Evolutionary conservation across 2,797 vertebrate genomes (phyloP).

Genomic region (Leptatherina wallacei): DNA sequence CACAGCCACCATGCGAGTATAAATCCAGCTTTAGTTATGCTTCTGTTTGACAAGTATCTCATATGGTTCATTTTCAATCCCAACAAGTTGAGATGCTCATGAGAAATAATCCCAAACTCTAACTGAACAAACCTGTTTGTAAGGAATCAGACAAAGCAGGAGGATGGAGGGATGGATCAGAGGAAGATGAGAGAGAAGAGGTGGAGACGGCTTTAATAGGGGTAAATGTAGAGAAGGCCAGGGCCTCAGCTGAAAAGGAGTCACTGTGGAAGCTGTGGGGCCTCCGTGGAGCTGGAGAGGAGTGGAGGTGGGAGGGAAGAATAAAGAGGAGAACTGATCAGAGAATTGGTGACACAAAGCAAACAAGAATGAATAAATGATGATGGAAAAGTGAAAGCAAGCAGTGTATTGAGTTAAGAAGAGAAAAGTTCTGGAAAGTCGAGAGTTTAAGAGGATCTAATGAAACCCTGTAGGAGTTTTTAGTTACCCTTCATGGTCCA

Average conservation of each 20-base stretch:
- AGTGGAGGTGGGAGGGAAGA: slow-evolving; percentile 14
- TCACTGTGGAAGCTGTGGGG: slow-evolving; percentile 70
- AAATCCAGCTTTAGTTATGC: too few relatives aligned
- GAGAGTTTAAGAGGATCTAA: too few relatives aligned
- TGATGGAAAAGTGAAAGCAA: too few relatives aligned
- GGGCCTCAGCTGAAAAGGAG: slow-evolving; percentile 39
- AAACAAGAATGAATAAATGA: too few relatives aligned
- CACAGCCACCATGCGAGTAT: too few relatives aligned
- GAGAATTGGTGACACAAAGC: too few relatives aligned
- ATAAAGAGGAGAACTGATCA: neutral
- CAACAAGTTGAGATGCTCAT: neutral
- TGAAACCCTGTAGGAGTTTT: too few relatives aligned
- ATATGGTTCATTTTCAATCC: neutral
- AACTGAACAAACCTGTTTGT: slow-evolving; percentile 58
- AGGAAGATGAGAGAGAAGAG: slow-evolving; percentile 43
- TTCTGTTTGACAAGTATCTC: too few relatives aligned
- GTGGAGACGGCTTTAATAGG: slow-evolving; percentile 49
- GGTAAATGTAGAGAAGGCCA: slow-evolving; percentile 35
- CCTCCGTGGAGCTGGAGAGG: slow-evolving; percentile 51
- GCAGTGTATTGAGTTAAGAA: too few relatives aligned
- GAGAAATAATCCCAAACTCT: neutral
- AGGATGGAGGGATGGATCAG: slow-evolving; percentile 43
- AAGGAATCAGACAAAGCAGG: slow-evolving; percentile 38
- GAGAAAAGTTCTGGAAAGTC: too few relatives aligned
- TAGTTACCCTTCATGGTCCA: too few relatives aligned